Percentiles rank a stretch among this genome's conserved stretches.
Conservation (phyloP, 2,113 vertebrate species). For the Setophaga coronata region DNA sequence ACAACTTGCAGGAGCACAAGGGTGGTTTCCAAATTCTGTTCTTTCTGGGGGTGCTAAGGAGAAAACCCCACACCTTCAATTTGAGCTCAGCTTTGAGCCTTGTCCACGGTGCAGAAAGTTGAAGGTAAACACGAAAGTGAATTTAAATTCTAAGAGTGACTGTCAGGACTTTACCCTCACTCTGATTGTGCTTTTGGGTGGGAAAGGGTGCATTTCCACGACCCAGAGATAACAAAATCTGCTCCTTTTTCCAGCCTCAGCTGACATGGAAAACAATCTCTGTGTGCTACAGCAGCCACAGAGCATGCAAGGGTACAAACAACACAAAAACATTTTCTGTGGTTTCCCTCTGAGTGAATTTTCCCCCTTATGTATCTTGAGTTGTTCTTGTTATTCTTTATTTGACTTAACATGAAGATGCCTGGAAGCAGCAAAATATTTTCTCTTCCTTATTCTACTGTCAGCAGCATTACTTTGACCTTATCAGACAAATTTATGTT, state of each 20-base stretch:
- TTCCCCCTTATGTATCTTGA: not conserved
- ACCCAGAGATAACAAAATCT: not conserved
- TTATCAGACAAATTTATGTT: conserved; percentile 70
- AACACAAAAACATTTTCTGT: not conserved
- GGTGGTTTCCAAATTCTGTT: not conserved
- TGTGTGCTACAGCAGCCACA: not conserved
- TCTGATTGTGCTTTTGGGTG: not conserved
- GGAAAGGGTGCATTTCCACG: not conserved
- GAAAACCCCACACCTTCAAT: not conserved
- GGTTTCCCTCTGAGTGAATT: not conserved
- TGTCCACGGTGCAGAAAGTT: rapidly evolving
- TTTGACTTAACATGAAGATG: conserved; percentile 58
- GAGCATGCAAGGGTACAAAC: not conserved
- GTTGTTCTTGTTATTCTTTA: conserved; percentile 53
- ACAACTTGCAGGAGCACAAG: not conserved
- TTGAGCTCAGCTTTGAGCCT: not conserved
- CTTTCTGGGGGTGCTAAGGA: not conserved
- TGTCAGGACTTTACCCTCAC: not conserved
- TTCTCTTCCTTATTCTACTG: conserved; percentile 51
- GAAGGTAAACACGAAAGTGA: not conserved
- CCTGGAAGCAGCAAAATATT: conserved; percentile 57
- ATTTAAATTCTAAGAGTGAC: not conserved
- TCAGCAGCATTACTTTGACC: conserved; percentile 61
- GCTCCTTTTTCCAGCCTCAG: not conserved
- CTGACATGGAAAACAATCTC: not conserved